Evolutionary conservation across 2,113 vertebrate genomes (phyloP).

Genomic region (Ellobius talpinus): DNA sequence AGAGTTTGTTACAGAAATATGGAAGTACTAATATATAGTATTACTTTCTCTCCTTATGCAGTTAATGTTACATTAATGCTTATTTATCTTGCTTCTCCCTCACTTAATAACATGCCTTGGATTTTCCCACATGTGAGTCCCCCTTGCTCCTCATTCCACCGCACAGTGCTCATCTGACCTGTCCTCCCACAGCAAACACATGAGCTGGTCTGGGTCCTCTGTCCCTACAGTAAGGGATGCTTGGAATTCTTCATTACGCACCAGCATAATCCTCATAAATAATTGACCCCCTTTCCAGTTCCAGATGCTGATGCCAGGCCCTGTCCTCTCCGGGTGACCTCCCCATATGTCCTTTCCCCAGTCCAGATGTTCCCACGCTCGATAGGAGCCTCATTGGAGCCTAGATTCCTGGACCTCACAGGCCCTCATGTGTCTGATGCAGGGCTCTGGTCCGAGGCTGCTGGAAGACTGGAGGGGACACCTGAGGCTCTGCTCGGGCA

Average conservation of each 20-base stretch:
- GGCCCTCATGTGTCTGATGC: neutral
- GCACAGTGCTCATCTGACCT: neutral
- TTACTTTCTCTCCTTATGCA: neutral
- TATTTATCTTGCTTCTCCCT: neutral
- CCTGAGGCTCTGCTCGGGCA: neutral
- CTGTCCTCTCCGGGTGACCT: too few relatives aligned
- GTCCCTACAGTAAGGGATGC: neutral
- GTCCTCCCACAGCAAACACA: neutral
- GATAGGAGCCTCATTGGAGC: neutral
- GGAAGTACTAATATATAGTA: neutral
- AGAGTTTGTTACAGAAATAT: neutral
- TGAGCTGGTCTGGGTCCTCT: neutral
- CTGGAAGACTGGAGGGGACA: neutral
- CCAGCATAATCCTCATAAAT: neutral
- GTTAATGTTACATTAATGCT: neutral
- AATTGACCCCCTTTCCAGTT: neutral
- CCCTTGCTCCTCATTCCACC: neutral
- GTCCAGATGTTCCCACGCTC: neutral
- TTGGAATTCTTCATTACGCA: neutral
- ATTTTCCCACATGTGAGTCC: neutral
- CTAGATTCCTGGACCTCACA: neutral
- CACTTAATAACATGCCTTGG: neutral
- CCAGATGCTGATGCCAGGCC: neutral
- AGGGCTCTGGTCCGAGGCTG: neutral
- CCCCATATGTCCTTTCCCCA: neutral